Percentiles rank a stretch among this genome's conserved stretches.
These are phyloP conservation scores for Orchesella cincta DNA, from an alignment of 1,140 invertebrate species.

Conservation along the genomic window DNA sequence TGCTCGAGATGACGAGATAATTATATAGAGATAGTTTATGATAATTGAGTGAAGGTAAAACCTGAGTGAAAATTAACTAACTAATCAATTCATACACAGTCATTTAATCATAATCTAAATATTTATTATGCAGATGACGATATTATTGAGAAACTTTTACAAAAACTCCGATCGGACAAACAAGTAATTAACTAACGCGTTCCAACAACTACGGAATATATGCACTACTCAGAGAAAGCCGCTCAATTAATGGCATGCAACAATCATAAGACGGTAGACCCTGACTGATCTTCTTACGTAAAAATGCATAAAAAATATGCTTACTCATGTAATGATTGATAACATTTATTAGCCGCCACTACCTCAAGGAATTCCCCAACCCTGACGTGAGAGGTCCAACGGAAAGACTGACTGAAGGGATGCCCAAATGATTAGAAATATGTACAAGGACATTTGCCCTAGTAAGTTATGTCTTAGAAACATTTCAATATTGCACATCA, in stretches of 20 bases:
- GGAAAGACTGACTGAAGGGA: constrained; percentile 71
- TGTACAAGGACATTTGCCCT: constrained; percentile 64
- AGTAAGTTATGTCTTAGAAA: too few relatives aligned
- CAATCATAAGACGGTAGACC: constrained; percentile 42
- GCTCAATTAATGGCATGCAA: constrained; percentile 41
- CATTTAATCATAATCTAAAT: too few relatives aligned
- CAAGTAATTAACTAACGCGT: constrained; percentile 36
- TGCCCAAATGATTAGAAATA: constrained; percentile 71
- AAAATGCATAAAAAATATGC: too few relatives aligned
- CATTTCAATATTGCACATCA: too few relatives aligned
- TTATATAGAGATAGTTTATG: constrained; percentile 64
- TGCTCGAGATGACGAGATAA: constrained; percentile 66
- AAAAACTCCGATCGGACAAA: constrained; percentile 28
- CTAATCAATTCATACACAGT: too few relatives aligned
- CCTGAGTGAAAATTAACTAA: too few relatives aligned
- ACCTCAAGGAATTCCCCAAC: constrained; percentile 19
- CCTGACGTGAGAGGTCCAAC: constrained; percentile 63
- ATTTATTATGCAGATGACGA: too few relatives aligned
- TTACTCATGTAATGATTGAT: too few relatives aligned
- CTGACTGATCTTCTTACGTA: too few relatives aligned
- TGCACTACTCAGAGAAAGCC: constrained; percentile 43
- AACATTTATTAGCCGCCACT: neutral
- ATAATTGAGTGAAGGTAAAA: constrained; percentile 60
- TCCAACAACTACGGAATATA: constrained; percentile 44
- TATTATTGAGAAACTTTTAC: constrained; percentile 37